Base-by-base conservation (phyloP, 1,140 invertebrate species). In the Saccostrea echinata region DNA sequence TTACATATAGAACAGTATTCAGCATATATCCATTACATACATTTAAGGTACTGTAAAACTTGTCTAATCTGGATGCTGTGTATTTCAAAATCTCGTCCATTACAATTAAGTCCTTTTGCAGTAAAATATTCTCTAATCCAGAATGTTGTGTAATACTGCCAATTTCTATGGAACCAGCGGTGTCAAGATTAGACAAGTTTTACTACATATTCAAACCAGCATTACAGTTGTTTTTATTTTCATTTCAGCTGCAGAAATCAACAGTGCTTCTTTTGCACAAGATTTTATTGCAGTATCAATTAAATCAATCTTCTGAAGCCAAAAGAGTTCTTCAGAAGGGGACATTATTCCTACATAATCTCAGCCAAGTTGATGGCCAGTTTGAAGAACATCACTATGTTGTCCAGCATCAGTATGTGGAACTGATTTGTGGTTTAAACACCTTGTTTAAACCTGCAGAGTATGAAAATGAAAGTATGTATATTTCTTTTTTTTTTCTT, bases 331-430 rank as follows among this genome's bases (percentile, higher is more conserved):
- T 83, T 24, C 81, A 83, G 81, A 83, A 52, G 30, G 81, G 81
- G 35, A n/a, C 51, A 24, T 53, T 83, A 52, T 12, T 52, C 21
- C 81, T 83, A 21, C 81, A 83, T 51, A 53, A 52, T 18, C 81
- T 83, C 13, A 83, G 81, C 43, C 81, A 83, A 24, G 51, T 51
- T 52, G 81, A 83, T 21, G 81, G 35, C 16, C 81, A 83, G 21
- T 83, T 83, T 83, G 51, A 52, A 24, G 81, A 83, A n/a, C 81
- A 52, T 13, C 81, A 83, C n/a, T 83, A 83, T 51, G 24, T 83
- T 6, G 81, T 83, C 13, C 35, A 83, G 11, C 81, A 83, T 51
- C 81, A 83, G 35, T 83, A 83, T 51, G 43, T 51, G n/a, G 35
- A 83, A 35, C 81, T 83, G 33, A 53, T 83, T 12, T 51, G 13